These are phyloP conservation scores for Tachina lurida DNA, from an alignment of 2,888 invertebrate species.

Conservation along the genomic window DNA sequence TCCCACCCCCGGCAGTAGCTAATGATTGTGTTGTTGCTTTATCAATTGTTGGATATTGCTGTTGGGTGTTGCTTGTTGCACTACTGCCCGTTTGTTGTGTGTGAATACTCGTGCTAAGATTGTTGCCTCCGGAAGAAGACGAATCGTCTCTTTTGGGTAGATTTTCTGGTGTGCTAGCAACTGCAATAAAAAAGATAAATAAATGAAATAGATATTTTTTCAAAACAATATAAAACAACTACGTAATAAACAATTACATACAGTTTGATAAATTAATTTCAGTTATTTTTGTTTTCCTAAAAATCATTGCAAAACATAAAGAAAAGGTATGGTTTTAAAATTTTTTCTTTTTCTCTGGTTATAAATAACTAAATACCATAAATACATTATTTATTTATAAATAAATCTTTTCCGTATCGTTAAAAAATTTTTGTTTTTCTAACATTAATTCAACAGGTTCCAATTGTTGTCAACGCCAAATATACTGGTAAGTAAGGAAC, in stretches of 20 bases:
- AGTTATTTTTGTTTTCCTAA: not conserved
- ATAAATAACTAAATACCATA: not conserved
- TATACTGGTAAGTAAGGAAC: constrained; percentile 20
- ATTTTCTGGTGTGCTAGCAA: constrained; percentile 92
- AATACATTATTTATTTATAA: not conserved
- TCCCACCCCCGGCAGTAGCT: constrained; percentile 37
- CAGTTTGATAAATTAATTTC: constrained; percentile 8
- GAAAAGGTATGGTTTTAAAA: constrained; percentile 6
- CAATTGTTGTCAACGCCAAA: constrained; percentile 29
- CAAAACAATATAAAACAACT: not conserved
- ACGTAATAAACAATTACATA: not conserved
- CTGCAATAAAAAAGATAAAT: constrained; percentile 84
- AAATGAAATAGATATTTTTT: not conserved
- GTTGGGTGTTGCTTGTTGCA: constrained; percentile 22
- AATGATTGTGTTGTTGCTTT: constrained; percentile 41
- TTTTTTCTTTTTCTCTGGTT: not conserved
- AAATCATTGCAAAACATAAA: not conserved
- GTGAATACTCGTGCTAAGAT: constrained; percentile 77
- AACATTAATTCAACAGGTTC: constrained; percentile 32
- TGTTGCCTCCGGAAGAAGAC: constrained; percentile 74
- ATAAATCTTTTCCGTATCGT: not conserved
- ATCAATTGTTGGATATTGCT: constrained; percentile 43
- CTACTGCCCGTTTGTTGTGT: constrained; percentile 48
- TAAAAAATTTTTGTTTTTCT: not conserved
- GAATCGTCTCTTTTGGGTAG: constrained; percentile 85